phyloP scores from a whole-genome alignment of 2,888 invertebrate species.

The Epistrophe grossulariae region DNA sequence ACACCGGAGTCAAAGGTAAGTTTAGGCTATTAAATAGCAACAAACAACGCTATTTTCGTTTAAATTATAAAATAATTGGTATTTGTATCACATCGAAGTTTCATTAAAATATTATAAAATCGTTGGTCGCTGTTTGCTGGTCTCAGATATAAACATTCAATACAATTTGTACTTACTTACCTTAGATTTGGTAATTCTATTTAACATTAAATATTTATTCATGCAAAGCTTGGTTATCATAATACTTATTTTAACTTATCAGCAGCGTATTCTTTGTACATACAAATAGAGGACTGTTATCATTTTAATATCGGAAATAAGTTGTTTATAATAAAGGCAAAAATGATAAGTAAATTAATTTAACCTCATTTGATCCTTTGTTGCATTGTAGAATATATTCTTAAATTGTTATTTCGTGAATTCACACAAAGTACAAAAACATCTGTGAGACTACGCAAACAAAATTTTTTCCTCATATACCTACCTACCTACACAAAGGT shows the following conservation, averaged over 20 bases:
- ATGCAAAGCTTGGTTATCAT: background rate
- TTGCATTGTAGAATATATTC: background rate
- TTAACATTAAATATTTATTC: background rate
- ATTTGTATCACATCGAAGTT: too few relatives aligned
- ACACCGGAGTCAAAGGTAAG: constrained; percentile 84
- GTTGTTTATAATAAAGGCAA: background rate
- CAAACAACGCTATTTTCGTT: too few relatives aligned
- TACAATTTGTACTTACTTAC: background rate
- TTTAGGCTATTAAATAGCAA: background rate
- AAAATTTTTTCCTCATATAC: background rate
- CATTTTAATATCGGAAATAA: background rate
- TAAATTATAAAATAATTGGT: too few relatives aligned
- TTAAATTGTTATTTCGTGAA: background rate
- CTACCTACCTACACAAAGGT: background rate
- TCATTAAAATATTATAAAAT: too few relatives aligned
- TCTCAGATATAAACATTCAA: background rate
- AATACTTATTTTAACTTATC: background rate
- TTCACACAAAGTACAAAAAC: background rate
- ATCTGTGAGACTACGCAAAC: background rate
- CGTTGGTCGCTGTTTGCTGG: too few relatives aligned
- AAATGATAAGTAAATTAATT: background rate
- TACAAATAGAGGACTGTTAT: constrained; percentile 2
- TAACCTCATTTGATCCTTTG: background rate
- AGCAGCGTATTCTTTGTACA: background rate
- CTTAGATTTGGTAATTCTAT: background rate